Percentiles rank a stretch among this genome's conserved stretches.
These are phyloP conservation scores for Theocolax elegans DNA, from an alignment of 1,140 invertebrate species.

Conservation along the genomic window DNA sequence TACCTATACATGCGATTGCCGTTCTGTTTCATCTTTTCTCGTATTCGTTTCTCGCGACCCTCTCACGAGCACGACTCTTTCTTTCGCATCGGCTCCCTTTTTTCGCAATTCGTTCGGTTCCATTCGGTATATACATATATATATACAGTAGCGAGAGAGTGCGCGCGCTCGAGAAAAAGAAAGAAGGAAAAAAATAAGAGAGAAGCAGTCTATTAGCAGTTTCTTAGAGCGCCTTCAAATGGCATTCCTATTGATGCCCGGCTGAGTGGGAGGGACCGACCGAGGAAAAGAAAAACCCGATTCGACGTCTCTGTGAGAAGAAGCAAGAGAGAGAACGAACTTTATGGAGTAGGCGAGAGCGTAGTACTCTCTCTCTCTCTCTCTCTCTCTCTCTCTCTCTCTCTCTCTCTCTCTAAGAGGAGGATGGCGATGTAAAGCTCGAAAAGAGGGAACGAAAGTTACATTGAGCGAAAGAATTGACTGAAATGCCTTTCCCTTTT, in stretches of 20 bases:
- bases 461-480: slow-evolving; percentile 35
- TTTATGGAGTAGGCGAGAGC: slow-evolving; percentile 55
- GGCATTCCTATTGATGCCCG: slow-evolving; percentile 56
- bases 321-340: slow-evolving; percentile 45
- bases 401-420: too few relatives aligned
- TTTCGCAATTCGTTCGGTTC: slow-evolving; percentile 1
- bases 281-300: slow-evolving; percentile 34
- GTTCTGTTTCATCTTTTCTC: slow-evolving; percentile 33
- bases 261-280: not conserved
- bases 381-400: too few relatives aligned
- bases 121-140: not conserved
- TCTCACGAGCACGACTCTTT: slow-evolving; percentile 2
- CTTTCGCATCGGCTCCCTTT: slow-evolving; percentile 15
- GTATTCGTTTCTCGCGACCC: slow-evolving; percentile 35
- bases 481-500: slow-evolving; percentile 19
- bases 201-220: slow-evolving; percentile 56
- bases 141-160: slow-evolving; percentile 25
- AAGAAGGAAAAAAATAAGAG: not conserved
- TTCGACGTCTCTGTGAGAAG: slow-evolving; percentile 33
- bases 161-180: slow-evolving; percentile 25
- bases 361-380: too few relatives aligned
- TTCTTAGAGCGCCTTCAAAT: slow-evolving; percentile 59
- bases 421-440: slow-evolving; percentile 9
- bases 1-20: slow-evolving; percentile 17
- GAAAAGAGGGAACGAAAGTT: slow-evolving; percentile 1